Base-by-base conservation (phyloP, 2,113 vertebrate species). In the Microcebus murinus region DNA sequence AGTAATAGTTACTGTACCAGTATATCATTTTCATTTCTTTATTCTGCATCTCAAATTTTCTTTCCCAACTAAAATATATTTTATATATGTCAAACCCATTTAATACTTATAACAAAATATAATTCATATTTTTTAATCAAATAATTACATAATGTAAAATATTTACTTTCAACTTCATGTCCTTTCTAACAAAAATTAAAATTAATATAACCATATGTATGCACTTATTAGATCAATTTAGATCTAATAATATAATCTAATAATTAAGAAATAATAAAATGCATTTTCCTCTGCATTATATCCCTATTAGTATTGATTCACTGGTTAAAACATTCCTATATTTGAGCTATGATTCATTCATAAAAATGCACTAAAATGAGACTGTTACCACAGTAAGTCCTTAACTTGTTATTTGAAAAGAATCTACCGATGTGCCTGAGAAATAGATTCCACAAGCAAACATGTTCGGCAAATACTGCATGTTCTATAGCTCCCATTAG, bases 181-280 rank as follows among this genome's bases (percentile, higher is more conserved):
- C 8, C 17, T 88, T 86, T 74, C 29, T 50, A 50, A 70, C 20
- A 89, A 89, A 87, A 97, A 63, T 29, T 90, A 81, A 87, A 68
- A 71, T 31, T 2, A 63, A 27, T 29, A 27, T 13, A 90, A 90
- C 3, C n/a, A 55, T 59, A 48, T 13, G 31, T 67, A 86, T 45
- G 8, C 17, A 61, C 50, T 89, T 70, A 82, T 79, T 57, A 93
- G 25, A 61, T 86, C 10, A 2, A 82, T 95, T 86, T 42, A 89
- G 14, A 82, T 77, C 15, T 87, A 92, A 57, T 87, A 70, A 65
- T 73, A 1, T 50, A 59, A 91, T 83, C 25, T 94, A 77, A 82
- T 80, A 90, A 92, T 76, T 92, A 87, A 91, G 10, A 92, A 73
- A 87, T 71, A 90, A 61, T 52, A 0, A 39, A 65, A 81, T 80